Evolutionary conservation across 2,797 vertebrate species (phyloP).

Genomic region (Cygnus olor): DNA sequence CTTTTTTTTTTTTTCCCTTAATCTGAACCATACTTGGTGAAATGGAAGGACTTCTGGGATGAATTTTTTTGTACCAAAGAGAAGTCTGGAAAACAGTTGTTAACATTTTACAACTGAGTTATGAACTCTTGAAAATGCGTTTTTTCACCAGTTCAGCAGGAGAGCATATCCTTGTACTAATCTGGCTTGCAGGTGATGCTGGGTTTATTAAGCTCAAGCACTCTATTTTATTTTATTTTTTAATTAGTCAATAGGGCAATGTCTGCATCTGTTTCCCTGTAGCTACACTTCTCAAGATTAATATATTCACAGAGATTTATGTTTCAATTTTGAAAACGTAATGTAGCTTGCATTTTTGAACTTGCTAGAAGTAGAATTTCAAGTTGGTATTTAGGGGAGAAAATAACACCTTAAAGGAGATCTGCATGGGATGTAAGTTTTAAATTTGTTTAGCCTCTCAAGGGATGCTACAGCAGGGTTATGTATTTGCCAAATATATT

Average conservation of each 20-base stretch:
- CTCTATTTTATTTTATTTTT: neutral
- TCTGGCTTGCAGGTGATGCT: slow-evolving; percentile 19
- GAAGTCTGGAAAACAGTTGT: slow-evolving; percentile 20
- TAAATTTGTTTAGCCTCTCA: neutral
- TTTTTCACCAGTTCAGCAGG: neutral
- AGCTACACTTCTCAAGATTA: neutral
- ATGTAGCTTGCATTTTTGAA: neutral
- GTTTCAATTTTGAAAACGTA: neutral
- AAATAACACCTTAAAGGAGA: neutral
- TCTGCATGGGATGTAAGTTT: neutral
- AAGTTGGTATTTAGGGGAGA: neutral
- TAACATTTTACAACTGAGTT: slow-evolving; percentile 9
- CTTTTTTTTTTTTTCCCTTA: neutral
- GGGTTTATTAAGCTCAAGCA: neutral
- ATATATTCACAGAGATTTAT: neutral
- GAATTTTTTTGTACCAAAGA: neutral
- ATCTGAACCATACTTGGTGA: neutral
- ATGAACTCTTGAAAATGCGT: neutral
- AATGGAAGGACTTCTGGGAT: neutral
- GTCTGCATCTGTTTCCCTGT: neutral
- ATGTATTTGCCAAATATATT: neutral
- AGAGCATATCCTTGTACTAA: neutral
- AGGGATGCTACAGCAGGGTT: neutral
- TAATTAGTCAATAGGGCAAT: neutral
- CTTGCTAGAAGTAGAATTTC: neutral